Conservation (phyloP, 2,888 invertebrate genomes). For the Thera britannica region DNA sequence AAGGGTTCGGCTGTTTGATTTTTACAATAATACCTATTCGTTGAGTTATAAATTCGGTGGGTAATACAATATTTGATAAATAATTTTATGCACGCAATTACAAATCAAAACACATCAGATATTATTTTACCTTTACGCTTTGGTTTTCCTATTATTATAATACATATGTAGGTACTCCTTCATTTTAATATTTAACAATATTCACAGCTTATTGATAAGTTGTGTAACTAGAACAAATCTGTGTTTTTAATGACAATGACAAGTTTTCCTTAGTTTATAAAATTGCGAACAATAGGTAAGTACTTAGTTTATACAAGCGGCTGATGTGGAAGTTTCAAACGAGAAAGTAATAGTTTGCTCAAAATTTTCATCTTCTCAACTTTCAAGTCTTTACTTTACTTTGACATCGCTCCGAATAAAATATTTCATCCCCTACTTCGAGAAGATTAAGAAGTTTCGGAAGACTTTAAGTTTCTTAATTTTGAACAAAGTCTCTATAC, state of each 20-base stretch:
- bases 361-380: conserved; percentile 42
- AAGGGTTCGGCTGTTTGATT: neutral
- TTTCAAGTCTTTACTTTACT: conserved; percentile 39
- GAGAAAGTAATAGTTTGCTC: conserved; percentile 27
- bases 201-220: too few species aligned
- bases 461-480: conserved; percentile 69
- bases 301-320: neutral
- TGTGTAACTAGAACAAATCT: too few species aligned
- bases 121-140: too few species aligned
- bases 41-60: too few species aligned
- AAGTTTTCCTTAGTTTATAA: neutral
- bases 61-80: too few species aligned
- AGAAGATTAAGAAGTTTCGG: conserved; percentile 66
- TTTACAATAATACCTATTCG: too few species aligned
- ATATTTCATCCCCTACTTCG: conserved; percentile 63
- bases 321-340: conserved; percentile 18
- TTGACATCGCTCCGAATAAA: conserved; percentile 60
- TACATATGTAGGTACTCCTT: too few species aligned
- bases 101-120: too few species aligned
- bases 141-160: too few species aligned
- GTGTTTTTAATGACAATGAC: neutral
- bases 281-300: neutral
- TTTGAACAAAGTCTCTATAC: conserved; percentile 57
- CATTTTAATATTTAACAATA: too few species aligned
- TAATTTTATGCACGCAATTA: too few species aligned